Base-by-base conservation (phyloP, 2,113 vertebrate species). In the Calyptomena viridis region DNA sequence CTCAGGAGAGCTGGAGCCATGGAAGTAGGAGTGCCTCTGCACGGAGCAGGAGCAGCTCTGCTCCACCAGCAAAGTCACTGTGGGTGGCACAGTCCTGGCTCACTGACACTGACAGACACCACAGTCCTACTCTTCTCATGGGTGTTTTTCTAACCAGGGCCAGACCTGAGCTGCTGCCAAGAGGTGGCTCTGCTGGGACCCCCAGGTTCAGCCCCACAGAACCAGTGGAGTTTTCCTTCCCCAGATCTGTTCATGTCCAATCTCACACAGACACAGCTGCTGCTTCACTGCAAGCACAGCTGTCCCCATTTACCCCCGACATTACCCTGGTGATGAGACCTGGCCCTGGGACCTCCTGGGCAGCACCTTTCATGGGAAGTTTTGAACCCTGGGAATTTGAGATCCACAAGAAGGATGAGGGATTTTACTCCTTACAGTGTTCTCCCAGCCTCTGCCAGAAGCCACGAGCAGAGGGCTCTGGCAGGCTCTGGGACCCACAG, bases 181-280 rank as follows among this genome's bases (percentile, higher is more conserved):
- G 40, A 59, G 17, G 2, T 2, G 12, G 69, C 55, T 62, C 15
- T 5, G 11, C 53, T 7, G 5, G 37, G 23, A 31, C 17, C 12
- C 33, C 17, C 15, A 1, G 8, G 8, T 39, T 46, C 75, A 71
- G 40, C 56, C 62, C 46, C 5, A 5, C 19, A 11, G 33, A 42
- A 27, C 14, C 4, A 47, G 6, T 11, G 12, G 30, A 30, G 3
- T 3, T 46, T 15, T 33, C 14, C 15, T 22, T 64, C 22, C 35
- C 33, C 44, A 42, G 16, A 40, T 50, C 39, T 31, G 24, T 11
- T 22, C 11, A 22, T 17, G 10, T 17, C 15, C 5, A n/a, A 74
- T 18, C 50, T 72, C 0, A 0, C 20, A 28, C n/a, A 30, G 82
- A 35, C 1, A 5, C 46, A 39, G 10, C 5, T 33, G 39, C 46